Base-by-base conservation (phyloP, 2,113 vertebrate genomes). In the Rhinolophus ferrumequinum region DNA sequence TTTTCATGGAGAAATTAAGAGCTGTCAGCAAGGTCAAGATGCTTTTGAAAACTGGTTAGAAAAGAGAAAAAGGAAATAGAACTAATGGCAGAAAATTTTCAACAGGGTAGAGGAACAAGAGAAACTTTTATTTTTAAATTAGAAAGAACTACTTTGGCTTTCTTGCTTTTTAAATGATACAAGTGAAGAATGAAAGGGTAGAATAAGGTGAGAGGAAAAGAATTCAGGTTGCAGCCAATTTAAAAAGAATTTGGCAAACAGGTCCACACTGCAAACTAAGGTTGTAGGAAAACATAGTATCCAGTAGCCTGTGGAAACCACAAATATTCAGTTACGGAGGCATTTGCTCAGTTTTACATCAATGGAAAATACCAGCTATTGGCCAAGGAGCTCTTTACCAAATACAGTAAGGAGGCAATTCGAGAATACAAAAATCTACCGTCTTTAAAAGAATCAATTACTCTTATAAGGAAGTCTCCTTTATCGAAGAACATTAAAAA, bases 311-410 rank as follows among this genome's bases (percentile, higher is more conserved):
- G 24, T 80, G 58, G 94, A 96, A 91, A 91, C 77, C 62, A 82
- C 82, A 96, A 88, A 93, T 92, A 93, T 41, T 96, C 73, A 93
- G 82, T 95, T 93, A 97, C n/a, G 6, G 60, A 97, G 77, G n/a
- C 60, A 88, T 80, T 14, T 84, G 41, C 94, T 82, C 81, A 88
- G 18, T 93, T 87, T 92, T 67, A 75, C 38, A 94, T 50, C 88
- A 88, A 33, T 90, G 93, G 95, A 97, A 97, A 97, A 97, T 81
- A 94, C 6, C 77, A 95, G 35, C 2, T 93, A 66, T 73, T 96
- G 52, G 92, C 76, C 86, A 97, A 93, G 21, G 47, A 87, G 38
- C 21, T 93, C 50, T 86, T 95, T 58, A 84, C 50, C 56, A 22
- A 97, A 76, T 62, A 90, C 7, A 88, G 64, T 56, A 95, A 81